These are phyloP conservation scores for Procavia capensis DNA, from an alignment of 2,113 vertebrate species.

Conservation along the genomic window DNA sequence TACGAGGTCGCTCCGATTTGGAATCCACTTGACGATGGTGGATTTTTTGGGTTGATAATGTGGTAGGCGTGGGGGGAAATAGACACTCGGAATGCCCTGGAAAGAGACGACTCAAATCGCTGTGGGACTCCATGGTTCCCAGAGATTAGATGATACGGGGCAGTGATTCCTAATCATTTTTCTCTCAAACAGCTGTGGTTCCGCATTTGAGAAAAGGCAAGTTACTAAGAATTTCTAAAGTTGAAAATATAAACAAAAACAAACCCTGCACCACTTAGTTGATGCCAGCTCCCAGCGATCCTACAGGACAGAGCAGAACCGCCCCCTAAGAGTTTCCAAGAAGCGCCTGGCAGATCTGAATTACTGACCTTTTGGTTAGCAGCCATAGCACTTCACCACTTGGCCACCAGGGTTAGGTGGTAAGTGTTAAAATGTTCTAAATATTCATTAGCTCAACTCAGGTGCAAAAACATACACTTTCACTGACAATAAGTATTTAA, in stretches of 20 bases:
- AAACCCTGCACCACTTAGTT: no score
- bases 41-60: no score
- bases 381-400: no score
- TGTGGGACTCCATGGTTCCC: background rate
- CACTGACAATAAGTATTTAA: background rate
- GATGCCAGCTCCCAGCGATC: no score
- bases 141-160: background rate
- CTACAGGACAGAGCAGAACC: no score
- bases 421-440: background rate
- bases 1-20: no score
- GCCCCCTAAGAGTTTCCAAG: no score
- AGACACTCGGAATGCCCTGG: background rate
- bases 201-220: background rate
- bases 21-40: no score
- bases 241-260: slow-evolving; percentile 2
- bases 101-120: background rate
- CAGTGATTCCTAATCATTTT: background rate
- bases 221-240: background rate
- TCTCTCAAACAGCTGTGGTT: background rate
- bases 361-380: no score
- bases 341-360: no score
- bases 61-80: background rate
- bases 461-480: background rate
- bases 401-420: no score
- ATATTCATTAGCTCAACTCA: background rate